Evolutionary conservation across 2,797 vertebrate genomes (phyloP), one percentile per base, ranked within the genome.

Genomic region (Odontamblyopus rebecca): DNA sequence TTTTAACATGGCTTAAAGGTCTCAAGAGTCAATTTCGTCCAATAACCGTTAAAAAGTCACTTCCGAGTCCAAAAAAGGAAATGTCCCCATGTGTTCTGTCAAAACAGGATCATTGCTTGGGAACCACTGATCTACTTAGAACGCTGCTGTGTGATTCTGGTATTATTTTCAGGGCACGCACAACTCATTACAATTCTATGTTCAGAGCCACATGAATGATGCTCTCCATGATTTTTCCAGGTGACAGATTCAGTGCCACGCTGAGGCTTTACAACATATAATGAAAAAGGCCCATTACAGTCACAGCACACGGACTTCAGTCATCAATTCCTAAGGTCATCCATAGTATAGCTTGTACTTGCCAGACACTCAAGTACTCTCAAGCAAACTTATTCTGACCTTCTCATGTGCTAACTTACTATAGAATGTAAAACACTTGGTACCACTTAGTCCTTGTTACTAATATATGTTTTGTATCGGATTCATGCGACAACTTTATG

Each of bases 121-220:
- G 6, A 54, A 54, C 7, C 53, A n/a, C 1, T 23, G n/a, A 9
- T 54, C 18, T 54, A 2, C 8, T 1, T 48, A 4, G 44, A 48
- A 48, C 44, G 5, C 9, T 48, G 4, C 44, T 48, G 3, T 13
- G 3, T 44, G 41, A 13, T 44, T 44, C 41, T 13, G 11, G 3
- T 48, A 59, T 32, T 26, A 67, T 51, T 66, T n/a, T 67, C n/a
- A 41, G 23, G 68, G 67, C 62, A 51, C n/a, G 60, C 69, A 50
- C 32, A 56, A 69, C 38, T 35, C 51, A 30, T 77, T 59, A 60
- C 1, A 71, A 65, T 77, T 51, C 44, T 19, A 66, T 18, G 54
- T 66, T 48, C 60, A 35, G 51, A 57, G 18, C 65, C 50, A 57
- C 3, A 27, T 27, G 51, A 16, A 19, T 35, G 48, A 65, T 63